A percentile compares a stretch with the other conserved stretches of the same genome.
Evolutionary conservation across 2,888 invertebrate genomes (phyloP).

Genomic region (Stenolophus ochropezus): DNA sequence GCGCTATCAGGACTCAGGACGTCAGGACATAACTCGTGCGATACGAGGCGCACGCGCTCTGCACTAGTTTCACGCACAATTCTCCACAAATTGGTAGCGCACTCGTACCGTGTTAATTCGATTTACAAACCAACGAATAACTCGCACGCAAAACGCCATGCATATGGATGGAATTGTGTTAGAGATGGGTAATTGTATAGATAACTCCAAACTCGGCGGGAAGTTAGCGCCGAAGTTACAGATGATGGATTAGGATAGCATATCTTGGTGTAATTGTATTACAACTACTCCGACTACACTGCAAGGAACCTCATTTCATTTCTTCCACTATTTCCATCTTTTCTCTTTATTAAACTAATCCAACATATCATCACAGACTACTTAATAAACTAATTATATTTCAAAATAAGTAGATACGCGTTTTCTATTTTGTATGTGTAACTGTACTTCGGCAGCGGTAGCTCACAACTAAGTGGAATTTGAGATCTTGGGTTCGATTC

Average conservation of each 20-base stretch:
- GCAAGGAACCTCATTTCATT: too few relatives aligned
- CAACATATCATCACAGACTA: too few relatives aligned
- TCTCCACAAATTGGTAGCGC: slow-evolving; percentile 65
- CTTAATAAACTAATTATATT: too few relatives aligned
- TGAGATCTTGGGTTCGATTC: too few relatives aligned
- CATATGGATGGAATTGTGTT: slow-evolving; percentile 17
- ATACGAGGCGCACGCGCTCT: not conserved
- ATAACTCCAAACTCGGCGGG: not conserved
- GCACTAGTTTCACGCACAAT: slow-evolving; percentile 67
- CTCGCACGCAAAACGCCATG: slow-evolving; percentile 10
- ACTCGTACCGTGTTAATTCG: slow-evolving; percentile 62
- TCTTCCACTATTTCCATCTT: too few relatives aligned
- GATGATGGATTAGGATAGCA: not conserved
- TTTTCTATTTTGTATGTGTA: too few relatives aligned
- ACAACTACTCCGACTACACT: not conserved
- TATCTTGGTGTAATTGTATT: not conserved
- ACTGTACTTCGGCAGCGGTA: too few relatives aligned
- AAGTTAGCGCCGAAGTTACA: not conserved
- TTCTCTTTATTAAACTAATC: too few relatives aligned
- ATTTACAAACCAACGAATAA: slow-evolving; percentile 61
- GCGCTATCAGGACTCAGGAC: too few relatives aligned
- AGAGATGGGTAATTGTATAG: not conserved
- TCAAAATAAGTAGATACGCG: too few relatives aligned
- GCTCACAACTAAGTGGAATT: too few relatives aligned
- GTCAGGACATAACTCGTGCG: slow-evolving; percentile 23